Base-by-base conservation (phyloP, 2,113 vertebrate genomes). In the Patagioenas fasciata region DNA sequence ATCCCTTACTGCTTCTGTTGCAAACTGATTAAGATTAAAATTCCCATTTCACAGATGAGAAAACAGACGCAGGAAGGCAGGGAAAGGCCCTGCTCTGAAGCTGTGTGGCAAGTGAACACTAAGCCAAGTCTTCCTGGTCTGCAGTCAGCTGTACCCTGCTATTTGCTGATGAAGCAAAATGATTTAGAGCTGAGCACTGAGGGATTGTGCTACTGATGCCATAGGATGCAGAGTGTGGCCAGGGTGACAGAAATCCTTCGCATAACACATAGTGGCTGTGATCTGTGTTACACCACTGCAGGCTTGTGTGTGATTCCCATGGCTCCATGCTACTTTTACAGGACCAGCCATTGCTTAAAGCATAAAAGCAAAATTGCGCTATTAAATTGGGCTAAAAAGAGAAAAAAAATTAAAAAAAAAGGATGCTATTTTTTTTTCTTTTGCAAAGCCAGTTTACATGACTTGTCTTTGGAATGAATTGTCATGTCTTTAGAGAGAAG, bases 41-140 rank as follows among this genome's bases (percentile, higher is more conserved):
- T 89, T 88, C 83, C 75, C 57, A 86, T 94, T 93, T 96, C 88
- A 95, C 92, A 96, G 85, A 81, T 65, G 92, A 96, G 72, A 58
- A 91, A 93, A 64, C 88, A 92, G 77, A 93, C 47, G 51, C 80
- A 84, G 67, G 60, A 78, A 85, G 47, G 74, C 66, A 82, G 53
- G 54, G 56, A 62, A 62, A 88, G 51, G 75, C 42, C 58, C 64
- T 78, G 77, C 56, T 88, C 91, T 17, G 23, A 92, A 71, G 60
- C 56, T 85, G 31, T 65, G 21, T 13, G 40, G 31, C 13, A 57
- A 71, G 56, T 29, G 80, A 95, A 71, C 54, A 50, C 56, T 47
- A 42, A 88, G 51, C 15, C 2, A 6, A 73, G 42, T 51, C 83
- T 82, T 86, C 80, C 80, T 42, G 29, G 25, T 65, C 80, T 78